These are phyloP conservation scores for Oncopodura yosiiana DNA, from an alignment of 1,140 invertebrate genomes.

Conservation along the genomic window DNA sequence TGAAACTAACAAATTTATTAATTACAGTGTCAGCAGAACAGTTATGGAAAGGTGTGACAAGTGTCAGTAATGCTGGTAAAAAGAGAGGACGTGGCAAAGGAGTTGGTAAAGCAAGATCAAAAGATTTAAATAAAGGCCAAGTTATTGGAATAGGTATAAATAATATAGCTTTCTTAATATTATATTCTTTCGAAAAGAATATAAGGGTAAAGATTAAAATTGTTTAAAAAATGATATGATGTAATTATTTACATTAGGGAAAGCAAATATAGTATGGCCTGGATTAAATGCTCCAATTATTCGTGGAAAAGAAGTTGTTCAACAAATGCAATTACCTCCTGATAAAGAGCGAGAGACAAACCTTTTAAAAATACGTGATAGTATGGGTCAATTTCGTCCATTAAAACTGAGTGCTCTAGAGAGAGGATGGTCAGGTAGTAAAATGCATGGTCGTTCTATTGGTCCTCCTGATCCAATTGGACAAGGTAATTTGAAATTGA, in stretches of 20 bases:
- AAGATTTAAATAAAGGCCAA: constrained; percentile 85
- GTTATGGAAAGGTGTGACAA: constrained; percentile 88
- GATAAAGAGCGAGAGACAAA: constrained; percentile 61
- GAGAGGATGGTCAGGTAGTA: constrained; percentile 76
- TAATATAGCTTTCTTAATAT: background rate
- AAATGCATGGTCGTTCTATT: constrained; percentile 69
- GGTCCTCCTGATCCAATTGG: constrained; percentile 76
- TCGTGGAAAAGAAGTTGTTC: constrained; percentile 61
- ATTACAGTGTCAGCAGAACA: constrained; percentile 61
- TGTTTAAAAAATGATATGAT: constrained; percentile 16
- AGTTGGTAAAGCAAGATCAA: constrained; percentile 55
- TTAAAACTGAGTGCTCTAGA: constrained; percentile 64
- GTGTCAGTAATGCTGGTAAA: constrained; percentile 89
- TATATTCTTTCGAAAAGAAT: background rate
- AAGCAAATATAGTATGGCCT: constrained; percentile 77
- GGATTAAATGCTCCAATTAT: constrained; percentile 77
- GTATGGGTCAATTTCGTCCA: constrained; percentile 51
- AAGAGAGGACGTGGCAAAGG: constrained; percentile 88
- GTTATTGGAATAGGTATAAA: constrained; percentile 67
- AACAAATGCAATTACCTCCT: constrained; percentile 56
- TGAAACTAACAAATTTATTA: constrained; percentile 18
- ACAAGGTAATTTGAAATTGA: constrained; percentile 48
- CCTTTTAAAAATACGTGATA: constrained; percentile 59
- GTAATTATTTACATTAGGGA: constrained; percentile 43
- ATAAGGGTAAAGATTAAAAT: no score